phyloP scores from a whole-genome alignment of 2,797 vertebrate genomes.

The Xiphorhynchus erythropygius region DNA sequence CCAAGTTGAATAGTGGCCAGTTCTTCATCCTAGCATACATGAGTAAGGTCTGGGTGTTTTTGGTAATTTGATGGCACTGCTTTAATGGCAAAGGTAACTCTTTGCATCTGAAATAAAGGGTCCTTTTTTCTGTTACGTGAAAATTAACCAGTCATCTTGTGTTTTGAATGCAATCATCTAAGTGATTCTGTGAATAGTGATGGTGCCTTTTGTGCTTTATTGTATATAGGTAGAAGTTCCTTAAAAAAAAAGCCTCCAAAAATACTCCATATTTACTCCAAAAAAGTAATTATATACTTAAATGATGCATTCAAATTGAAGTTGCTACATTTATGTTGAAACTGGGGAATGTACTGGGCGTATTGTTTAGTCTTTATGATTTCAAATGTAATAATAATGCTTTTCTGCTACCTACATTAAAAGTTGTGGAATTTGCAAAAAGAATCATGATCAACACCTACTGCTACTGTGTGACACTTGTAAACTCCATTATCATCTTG shows the following conservation, averaged over 20 bases:
- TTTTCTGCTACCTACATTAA: conserved; percentile 48
- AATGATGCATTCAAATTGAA: neutral
- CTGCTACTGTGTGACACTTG: conserved; percentile 95
- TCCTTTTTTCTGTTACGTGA: neutral
- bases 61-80: neutral
- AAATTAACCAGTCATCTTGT: neutral
- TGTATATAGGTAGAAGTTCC: neutral
- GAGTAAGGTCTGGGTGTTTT: neutral
- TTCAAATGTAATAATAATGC: conserved; percentile 35
- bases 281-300: neutral
- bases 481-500: conserved; percentile 97
- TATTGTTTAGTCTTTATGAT: neutral
- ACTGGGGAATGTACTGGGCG: neutral
- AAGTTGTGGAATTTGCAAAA: conserved; percentile 99
- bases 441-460: conserved; percentile 96
- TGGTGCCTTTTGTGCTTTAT: neutral
- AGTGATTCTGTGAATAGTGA: neutral
- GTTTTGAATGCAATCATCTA: neutral
- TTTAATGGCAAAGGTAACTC: neutral
- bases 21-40: neutral
- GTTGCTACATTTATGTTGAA: neutral
- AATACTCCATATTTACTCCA: neutral
- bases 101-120: neutral
- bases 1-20: neutral
- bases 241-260: neutral